These are phyloP conservation scores for Cyprinella venusta DNA, from an alignment of 2,797 vertebrate species.

Conservation along the genomic window DNA sequence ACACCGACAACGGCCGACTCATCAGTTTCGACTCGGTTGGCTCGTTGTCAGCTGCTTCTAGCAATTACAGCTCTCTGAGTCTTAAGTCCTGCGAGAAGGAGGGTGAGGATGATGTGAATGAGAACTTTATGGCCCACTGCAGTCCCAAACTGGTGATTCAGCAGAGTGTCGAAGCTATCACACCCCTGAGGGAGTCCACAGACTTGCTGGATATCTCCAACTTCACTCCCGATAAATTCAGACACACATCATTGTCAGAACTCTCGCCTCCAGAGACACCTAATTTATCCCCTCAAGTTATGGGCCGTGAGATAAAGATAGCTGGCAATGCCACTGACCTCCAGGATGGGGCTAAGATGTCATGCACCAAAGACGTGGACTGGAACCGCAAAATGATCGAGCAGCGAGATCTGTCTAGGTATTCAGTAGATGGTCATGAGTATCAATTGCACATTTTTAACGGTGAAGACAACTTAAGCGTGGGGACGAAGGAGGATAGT, in stretches of 20 bases:
- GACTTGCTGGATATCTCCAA: conserved; percentile 99
- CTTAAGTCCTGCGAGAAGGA: conserved; percentile 96
- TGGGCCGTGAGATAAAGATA: conserved; percentile 87
- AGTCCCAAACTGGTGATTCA: conserved; percentile 99
- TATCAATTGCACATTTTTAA: conserved; percentile 96
- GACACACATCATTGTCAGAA: conserved; percentile 95
- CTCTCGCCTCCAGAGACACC: conserved; percentile 97
- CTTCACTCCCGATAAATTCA: conserved; percentile 99
- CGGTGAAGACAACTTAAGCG: conserved; percentile 85
- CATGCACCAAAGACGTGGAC: conserved; percentile 84
- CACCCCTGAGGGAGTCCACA: conserved; percentile 94
- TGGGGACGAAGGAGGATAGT: conserved; percentile 86
- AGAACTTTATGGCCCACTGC: conserved; percentile 97
- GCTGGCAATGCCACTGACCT: conserved; percentile 85
- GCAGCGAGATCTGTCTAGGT: conserved; percentile 83
- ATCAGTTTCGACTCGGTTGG: conserved; percentile 97
- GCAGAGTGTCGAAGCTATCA: conserved; percentile 96
- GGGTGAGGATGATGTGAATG: conserved; percentile 91
- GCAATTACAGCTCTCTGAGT: conserved; percentile 96
- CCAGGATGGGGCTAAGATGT: conserved; percentile 84
- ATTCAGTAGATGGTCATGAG: conserved; percentile 88
- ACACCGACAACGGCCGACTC: conserved; percentile 92
- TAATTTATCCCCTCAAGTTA: conserved; percentile 94
- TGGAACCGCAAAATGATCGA: conserved; percentile 91
- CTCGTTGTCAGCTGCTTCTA: conserved; percentile 93